Percentiles rank a stretch among this genome's conserved stretches.
Evolutionary conservation across 2,113 vertebrate genomes (phyloP).

Genomic region (Melanostigma gelatinosum): DNA sequence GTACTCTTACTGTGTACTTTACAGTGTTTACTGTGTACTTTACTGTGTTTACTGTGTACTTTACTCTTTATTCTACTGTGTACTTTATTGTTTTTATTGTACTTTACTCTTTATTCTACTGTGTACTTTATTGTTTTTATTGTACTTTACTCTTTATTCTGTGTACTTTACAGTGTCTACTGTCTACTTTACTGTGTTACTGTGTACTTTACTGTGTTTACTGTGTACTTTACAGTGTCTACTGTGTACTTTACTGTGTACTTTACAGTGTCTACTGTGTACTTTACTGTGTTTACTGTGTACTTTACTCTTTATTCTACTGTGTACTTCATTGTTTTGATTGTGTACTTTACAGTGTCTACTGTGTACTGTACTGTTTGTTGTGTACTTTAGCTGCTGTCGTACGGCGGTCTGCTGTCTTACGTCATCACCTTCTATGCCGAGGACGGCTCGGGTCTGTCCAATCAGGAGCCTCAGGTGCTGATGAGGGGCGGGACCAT

Average conservation of each 20-base stretch:
- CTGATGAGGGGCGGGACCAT: conserved; percentile 89
- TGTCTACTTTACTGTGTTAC: no score
- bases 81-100: no score
- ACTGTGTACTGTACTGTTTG: neutral
- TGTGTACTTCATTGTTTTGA: no score
- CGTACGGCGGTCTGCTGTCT: conserved; percentile 90
- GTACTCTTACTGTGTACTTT: conserved; percentile 64
- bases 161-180: no score
- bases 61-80: no score
- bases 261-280: neutral
- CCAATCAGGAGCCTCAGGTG: conserved; percentile 93
- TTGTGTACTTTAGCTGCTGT: conserved; percentile 78
- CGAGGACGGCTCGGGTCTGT: conserved; percentile 82
- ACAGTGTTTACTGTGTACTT: neutral
- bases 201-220: no score
- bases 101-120: neutral
- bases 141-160: no score
- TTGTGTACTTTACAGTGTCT: neutral
- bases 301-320: no score
- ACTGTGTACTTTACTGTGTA: neutral
- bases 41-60: neutral
- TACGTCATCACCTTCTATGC: conserved; percentile 89
- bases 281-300: no score
- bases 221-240: no score
- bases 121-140: no score